Evolutionary conservation across 1,140 invertebrate species (phyloP).

Genomic region (Lineus longissimus): DNA sequence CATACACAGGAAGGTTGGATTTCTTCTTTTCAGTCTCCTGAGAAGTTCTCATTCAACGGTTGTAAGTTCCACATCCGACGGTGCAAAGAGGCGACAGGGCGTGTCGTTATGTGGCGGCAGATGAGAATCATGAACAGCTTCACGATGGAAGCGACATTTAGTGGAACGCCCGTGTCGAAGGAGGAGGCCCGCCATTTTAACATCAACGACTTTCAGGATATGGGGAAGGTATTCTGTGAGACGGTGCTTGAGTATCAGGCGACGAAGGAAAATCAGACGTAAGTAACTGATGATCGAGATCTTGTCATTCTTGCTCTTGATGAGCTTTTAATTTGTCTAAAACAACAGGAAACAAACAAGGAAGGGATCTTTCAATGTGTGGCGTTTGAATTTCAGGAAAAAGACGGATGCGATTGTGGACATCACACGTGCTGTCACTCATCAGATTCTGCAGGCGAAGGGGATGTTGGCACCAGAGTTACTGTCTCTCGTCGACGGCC

Average conservation of each 20-base stretch:
- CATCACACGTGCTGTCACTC: constrained; percentile 39
- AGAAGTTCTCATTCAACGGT: constrained; percentile 46
- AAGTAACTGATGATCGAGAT: constrained; percentile 14
- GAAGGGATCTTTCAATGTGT: too few species aligned
- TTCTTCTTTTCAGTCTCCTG: constrained; percentile 41
- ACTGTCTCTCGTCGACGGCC: too few species aligned
- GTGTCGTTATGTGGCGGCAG: constrained; percentile 53
- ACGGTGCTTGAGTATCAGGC: constrained; percentile 40
- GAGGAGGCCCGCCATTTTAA: constrained; percentile 48
- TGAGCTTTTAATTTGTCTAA: too few species aligned
- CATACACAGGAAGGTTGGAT: neutral
- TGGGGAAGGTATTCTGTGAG: constrained; percentile 42
- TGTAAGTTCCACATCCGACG: constrained; percentile 50
- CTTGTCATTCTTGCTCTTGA: too few species aligned
- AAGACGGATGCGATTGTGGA: constrained; percentile 40
- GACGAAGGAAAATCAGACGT: constrained; percentile 41
- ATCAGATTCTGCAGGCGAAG: constrained; percentile 39
- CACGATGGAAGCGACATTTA: constrained; percentile 53
- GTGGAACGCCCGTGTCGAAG: constrained; percentile 32
- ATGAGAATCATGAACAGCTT: constrained; percentile 50
- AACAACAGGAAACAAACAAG: too few species aligned
- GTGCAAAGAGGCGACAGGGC: constrained; percentile 52
- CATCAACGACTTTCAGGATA: constrained; percentile 44
- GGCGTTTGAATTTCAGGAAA: constrained; percentile 28
- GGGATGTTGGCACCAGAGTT: constrained; percentile 21